phyloP scores from a whole-genome alignment of 1,140 invertebrate genomes.

The Chironomus striatipennis region DNA sequence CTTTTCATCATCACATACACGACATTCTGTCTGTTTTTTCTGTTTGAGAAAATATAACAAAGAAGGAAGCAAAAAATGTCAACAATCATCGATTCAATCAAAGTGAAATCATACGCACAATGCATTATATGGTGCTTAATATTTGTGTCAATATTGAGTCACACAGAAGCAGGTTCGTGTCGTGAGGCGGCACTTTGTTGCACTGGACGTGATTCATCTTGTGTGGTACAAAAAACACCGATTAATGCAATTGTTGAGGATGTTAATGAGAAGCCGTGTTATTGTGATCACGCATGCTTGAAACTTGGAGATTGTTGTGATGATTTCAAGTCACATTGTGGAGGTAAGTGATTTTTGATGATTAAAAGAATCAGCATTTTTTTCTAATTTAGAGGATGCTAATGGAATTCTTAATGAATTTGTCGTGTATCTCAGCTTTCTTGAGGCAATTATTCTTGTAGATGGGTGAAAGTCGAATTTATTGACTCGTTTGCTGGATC shows the following conservation, averaged over 20 bases:
- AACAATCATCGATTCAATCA: neutral
- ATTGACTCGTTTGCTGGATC: too few relatives aligned
- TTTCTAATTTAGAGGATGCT: neutral
- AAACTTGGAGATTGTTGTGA: slow-evolving; percentile 77
- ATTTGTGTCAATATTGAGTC: neutral
- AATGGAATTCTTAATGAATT: neutral
- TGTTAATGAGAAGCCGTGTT: slow-evolving; percentile 72
- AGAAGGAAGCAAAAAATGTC: slow-evolving; percentile 13
- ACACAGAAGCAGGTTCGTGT: slow-evolving; percentile 50
- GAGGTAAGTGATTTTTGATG: slow-evolving; percentile 51
- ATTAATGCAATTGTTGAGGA: slow-evolving; percentile 74
- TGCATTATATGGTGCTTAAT: slow-evolving; percentile 9
- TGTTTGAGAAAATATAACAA: too few relatives aligned
- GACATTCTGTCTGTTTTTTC: too few relatives aligned
- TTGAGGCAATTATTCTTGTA: slow-evolving; percentile 20
- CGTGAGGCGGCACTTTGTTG: slow-evolving; percentile 66
- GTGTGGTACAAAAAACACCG: slow-evolving; percentile 74
- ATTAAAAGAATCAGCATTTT: slow-evolving; percentile 25
- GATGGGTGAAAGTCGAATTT: neutral
- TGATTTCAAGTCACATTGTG: slow-evolving; percentile 76
- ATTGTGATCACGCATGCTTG: slow-evolving; percentile 81
- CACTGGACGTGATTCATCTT: slow-evolving; percentile 72
- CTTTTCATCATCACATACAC: too few relatives aligned
- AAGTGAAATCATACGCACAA: slow-evolving; percentile 18
- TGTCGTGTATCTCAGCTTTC: slow-evolving; percentile 1